Evolutionary conservation across 2,888 invertebrate genomes (phyloP), one percentile per base, ranked within the genome.

Genomic region (Alviniconcha strummeri): DNA sequence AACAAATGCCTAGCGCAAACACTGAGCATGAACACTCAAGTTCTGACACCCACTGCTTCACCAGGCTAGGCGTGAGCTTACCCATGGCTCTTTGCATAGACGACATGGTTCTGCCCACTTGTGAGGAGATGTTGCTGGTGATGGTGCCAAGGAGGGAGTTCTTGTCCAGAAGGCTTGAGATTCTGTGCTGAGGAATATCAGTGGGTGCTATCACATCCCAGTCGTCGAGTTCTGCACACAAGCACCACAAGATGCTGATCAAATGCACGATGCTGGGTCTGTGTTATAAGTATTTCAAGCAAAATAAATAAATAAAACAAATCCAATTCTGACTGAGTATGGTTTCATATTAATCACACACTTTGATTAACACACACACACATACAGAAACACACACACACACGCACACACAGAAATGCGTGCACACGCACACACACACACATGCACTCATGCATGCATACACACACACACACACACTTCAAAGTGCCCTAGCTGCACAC

Each of bases 181-280:
- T 88, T 52, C 87, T 86, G 83, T 90, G 89, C 83, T 90, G 90
- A 4, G 93, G 92, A 17, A 94, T 89, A 86, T 94, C 94, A 19
- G 91, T 90, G 19, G 93, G 93, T 5, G 93, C 92, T 64, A 94
- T 93, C 36, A 94, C 92, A 89, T 96, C 96, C 96, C 96, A 96
- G 89, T 96, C 96, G 85, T 95, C 95, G 80, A 95, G 87, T 67
- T 92, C 94, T 94, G 87, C 60, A 78, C 17, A 55, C n/a, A 76
- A 55, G 7, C 7, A 71, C 17, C 36, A 36, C 36, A 36, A 36
- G 36, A 36, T 36, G 36, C 36, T 36, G 36, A 3, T 36, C 36
- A 36, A 36, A 36, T 36, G 36, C 36, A 36, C 36, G 3, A 3
- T 36, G 36, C 36, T 36, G 36, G 36, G 36, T 36, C 36, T 36